Percentiles rank a stretch among this genome's conserved stretches.
These are phyloP conservation scores for Corythornis madagascariensis DNA, from an alignment of 2,113 vertebrate species.

Conservation along the genomic window DNA sequence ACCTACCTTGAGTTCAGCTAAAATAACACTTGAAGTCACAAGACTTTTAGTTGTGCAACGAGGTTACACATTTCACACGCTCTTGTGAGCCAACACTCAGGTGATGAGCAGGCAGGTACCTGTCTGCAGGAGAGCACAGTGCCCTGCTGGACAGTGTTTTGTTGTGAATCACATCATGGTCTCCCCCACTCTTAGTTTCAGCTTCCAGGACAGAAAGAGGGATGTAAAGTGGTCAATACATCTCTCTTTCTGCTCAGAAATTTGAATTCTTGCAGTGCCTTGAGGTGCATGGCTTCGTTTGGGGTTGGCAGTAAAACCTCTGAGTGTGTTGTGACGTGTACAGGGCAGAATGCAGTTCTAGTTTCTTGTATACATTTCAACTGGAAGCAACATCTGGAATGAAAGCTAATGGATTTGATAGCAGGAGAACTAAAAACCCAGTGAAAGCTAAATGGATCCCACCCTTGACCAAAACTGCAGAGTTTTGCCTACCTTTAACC, in stretches of 20 bases:
- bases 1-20: not conserved
- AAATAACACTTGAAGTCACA: not conserved
- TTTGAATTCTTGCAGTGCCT: not conserved
- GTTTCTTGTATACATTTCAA: not conserved
- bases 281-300: not conserved
- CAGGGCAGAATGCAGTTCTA: not conserved
- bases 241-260: not conserved
- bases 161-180: not conserved
- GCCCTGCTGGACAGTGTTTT: not conserved
- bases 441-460: not conserved
- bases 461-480: not conserved
- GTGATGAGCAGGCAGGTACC: not conserved
- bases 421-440: conserved; percentile 28
- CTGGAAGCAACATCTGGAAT: not conserved
- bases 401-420: conserved; percentile 33
- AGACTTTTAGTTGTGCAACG: not conserved
- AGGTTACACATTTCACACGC: not conserved
- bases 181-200: not conserved
- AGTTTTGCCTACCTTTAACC: conserved; percentile 15
- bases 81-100: not conserved
- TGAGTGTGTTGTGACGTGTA: accelerated
- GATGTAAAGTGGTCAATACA: not conserved
- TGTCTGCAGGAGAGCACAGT: not conserved
- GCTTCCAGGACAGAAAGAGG: not conserved
- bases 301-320: not conserved